phyloP scores from a whole-genome alignment of 1,140 invertebrate species.

The Eurosta solidaginis region DNA sequence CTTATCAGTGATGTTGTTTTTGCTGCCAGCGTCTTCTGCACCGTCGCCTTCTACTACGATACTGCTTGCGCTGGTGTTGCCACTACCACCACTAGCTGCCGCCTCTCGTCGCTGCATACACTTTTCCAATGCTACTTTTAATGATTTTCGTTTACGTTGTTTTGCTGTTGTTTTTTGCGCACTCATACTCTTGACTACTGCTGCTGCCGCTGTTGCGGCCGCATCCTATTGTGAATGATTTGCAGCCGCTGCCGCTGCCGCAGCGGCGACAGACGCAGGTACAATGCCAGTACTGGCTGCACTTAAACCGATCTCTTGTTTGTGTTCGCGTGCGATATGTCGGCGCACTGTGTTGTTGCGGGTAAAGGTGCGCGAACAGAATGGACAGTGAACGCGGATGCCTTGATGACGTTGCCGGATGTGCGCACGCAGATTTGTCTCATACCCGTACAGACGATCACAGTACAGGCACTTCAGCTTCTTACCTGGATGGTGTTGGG shows the following conservation, averaged over 20 bases:
- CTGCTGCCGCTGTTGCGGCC: conserved; percentile 58
- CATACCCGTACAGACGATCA: conserved; percentile 89
- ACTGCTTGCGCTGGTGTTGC: conserved; percentile 31
- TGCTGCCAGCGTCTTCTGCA: conserved; percentile 22
- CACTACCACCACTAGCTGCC: conserved; percentile 24
- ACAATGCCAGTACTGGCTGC: conserved; percentile 62
- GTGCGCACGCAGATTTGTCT: conserved; percentile 88
- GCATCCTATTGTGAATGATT: conserved; percentile 66
- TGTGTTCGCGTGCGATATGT: conserved; percentile 85
- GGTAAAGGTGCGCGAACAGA: conserved; percentile 87
- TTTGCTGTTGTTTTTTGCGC: conserved; percentile 55
- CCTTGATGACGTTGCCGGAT: conserved; percentile 88
- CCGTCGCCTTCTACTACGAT: conserved; percentile 44
- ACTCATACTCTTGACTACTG: conserved; percentile 59
- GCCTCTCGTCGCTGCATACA: conserved; percentile 57
- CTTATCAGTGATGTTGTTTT: conserved; percentile 30
- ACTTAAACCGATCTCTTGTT: conserved; percentile 72
- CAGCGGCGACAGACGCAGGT: conserved; percentile 58
- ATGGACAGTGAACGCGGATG: conserved; percentile 84
- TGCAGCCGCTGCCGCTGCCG: conserved; percentile 55
- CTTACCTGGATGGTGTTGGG: conserved; percentile 67
- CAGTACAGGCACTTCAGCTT: conserved; percentile 90
- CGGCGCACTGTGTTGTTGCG: conserved; percentile 87
- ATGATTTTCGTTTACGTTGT: conserved; percentile 59
- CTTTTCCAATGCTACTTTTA: conserved; percentile 58